phyloP scores from a whole-genome alignment of 2,797 vertebrate genomes.

The Hypotaenidia philippensis region DNA sequence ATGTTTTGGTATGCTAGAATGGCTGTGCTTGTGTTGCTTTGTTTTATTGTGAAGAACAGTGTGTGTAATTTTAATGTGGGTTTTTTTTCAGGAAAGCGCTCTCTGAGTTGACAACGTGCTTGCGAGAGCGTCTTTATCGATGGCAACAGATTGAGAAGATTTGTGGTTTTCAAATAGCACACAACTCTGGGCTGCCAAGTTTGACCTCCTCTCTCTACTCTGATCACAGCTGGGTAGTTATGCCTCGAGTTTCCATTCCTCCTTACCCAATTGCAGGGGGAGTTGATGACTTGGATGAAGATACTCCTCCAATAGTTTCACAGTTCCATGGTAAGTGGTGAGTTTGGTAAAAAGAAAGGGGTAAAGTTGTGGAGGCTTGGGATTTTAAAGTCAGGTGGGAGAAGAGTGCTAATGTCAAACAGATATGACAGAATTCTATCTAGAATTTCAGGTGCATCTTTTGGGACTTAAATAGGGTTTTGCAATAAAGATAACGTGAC shows the following conservation, averaged over 20 bases:
- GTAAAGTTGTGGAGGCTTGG: not conserved
- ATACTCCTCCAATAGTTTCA: slow-evolving; percentile 95
- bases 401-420: not conserved
- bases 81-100: slow-evolving; percentile 89
- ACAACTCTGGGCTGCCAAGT: slow-evolving; percentile 94
- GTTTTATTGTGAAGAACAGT: not conserved
- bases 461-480: not conserved
- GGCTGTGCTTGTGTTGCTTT: not conserved
- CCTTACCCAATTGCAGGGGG: slow-evolving; percentile 97
- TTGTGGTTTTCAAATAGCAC: slow-evolving; percentile 94
- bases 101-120: slow-evolving; percentile 94
- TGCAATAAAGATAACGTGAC: not conserved
- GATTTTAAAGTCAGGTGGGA: not conserved
- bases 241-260: slow-evolving; percentile 95
- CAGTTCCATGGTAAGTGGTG: slow-evolving; percentile 90
- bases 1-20: not conserved
- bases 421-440: not conserved
- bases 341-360: not conserved
- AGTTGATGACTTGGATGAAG: slow-evolving; percentile 98
- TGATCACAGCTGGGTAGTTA: slow-evolving; percentile 98
- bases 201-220: slow-evolving; percentile 95
- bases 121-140: slow-evolving; percentile 96
- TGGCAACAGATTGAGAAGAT: slow-evolving; percentile 99
- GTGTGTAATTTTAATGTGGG: not conserved
- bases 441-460: not conserved